These are phyloP conservation scores for Phasia obesa DNA, from an alignment of 2,888 invertebrate genomes.

Conservation along the genomic window DNA sequence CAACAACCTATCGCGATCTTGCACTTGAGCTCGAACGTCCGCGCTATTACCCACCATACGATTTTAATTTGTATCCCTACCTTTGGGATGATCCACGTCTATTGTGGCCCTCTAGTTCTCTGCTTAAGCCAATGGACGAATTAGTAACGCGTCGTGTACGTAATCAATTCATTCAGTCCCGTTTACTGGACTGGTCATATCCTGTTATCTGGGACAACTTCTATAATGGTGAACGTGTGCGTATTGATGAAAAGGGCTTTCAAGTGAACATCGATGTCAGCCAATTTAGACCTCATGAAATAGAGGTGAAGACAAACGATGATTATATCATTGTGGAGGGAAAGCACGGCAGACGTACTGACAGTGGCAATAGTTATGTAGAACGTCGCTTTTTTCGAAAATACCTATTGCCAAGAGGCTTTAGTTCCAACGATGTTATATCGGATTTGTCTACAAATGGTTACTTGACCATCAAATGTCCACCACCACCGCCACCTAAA, in stretches of 20 bases:
- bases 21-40: slow-evolving; percentile 77
- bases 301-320: slow-evolving; percentile 90
- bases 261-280: slow-evolving; percentile 90
- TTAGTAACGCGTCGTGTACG: slow-evolving; percentile 78
- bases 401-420: slow-evolving; percentile 89
- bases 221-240: slow-evolving; percentile 78
- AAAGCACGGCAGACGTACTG: slow-evolving; percentile 88
- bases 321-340: slow-evolving; percentile 88
- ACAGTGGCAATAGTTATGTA: slow-evolving; percentile 87
- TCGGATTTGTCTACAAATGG: slow-evolving; percentile 90
- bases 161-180: slow-evolving; percentile 78
- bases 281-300: slow-evolving; percentile 90
- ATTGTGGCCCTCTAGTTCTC: slow-evolving; percentile 72
- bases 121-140: slow-evolving; percentile 77
- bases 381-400: slow-evolving; percentile 89
- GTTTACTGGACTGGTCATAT: slow-evolving; percentile 76
- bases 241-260: slow-evolving; percentile 85
- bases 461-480: slow-evolving; percentile 87
- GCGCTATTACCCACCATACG: slow-evolving; percentile 73
- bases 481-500: slow-evolving; percentile 82
- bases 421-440: slow-evolving; percentile 88
- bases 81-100: slow-evolving; percentile 78
- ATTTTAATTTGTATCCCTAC: slow-evolving; percentile 77
- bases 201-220: slow-evolving; percentile 78
- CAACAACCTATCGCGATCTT: slow-evolving; percentile 77